phyloP scores from a whole-genome alignment of 2,797 vertebrate species.

The Syngnathus rostellatus region DNA sequence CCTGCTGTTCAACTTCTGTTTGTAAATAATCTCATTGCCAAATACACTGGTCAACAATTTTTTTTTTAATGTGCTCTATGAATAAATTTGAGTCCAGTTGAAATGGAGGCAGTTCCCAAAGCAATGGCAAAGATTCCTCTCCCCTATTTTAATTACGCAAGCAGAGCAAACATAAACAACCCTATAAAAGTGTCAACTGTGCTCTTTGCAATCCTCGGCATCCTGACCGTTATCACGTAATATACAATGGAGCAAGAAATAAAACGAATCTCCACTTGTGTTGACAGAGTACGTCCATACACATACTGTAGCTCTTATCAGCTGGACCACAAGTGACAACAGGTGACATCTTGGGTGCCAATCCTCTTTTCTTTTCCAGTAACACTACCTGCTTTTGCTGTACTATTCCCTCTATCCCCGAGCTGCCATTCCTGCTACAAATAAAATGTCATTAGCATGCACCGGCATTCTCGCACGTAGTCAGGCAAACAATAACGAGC shows the following conservation, averaged over 20 bases:
- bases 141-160: neutral
- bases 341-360: constrained; percentile 24
- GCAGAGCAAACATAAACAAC: neutral
- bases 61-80: constrained; percentile 1
- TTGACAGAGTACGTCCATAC: constrained; percentile 8
- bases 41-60: neutral
- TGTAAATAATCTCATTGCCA: neutral
- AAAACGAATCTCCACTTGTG: neutral
- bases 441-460: constrained; percentile 27
- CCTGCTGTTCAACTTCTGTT: neutral
- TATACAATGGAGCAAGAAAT: neutral
- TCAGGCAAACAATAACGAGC: constrained; percentile 17
- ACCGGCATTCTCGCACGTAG: constrained; percentile 10
- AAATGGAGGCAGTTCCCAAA: neutral
- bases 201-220: neutral
- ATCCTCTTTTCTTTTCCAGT: constrained; percentile 43
- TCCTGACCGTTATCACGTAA: neutral
- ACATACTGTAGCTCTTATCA: constrained; percentile 19
- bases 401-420: constrained; percentile 35
- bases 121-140: neutral
- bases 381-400: constrained; percentile 44
- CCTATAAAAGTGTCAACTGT: neutral
- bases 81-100: neutral
- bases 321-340: constrained; percentile 30
- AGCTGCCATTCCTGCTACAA: constrained; percentile 50